These are phyloP conservation scores for Cairina moschata DNA, from an alignment of 2,113 vertebrate species.

Conservation along the genomic window DNA sequence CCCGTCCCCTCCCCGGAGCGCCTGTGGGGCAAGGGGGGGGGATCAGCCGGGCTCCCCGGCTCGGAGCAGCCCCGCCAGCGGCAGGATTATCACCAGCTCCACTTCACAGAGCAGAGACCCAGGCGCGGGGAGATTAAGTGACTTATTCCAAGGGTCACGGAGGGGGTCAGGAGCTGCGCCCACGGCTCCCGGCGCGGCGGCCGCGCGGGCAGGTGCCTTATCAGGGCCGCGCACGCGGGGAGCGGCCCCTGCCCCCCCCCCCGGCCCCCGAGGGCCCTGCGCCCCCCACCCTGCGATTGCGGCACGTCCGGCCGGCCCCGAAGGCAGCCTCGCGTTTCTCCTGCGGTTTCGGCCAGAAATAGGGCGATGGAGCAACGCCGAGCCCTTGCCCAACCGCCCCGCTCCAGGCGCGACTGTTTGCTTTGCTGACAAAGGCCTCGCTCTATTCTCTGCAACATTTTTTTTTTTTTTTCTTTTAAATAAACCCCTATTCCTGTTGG, in stretches of 20 bases:
- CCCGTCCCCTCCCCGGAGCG: fast-evolving
- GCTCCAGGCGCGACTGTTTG: background rate
- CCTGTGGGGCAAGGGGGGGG: fast-evolving
- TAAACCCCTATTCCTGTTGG: constrained; percentile 41
- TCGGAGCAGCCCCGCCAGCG: background rate
- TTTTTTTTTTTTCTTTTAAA: constrained; percentile 45
- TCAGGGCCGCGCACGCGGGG: background rate
- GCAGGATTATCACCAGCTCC: background rate
- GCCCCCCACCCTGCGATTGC: background rate
- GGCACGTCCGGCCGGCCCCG: background rate
- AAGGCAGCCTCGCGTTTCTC: background rate
- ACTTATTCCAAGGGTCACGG: background rate
- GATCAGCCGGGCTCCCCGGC: background rate
- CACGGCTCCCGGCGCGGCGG: background rate
- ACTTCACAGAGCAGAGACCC: background rate
- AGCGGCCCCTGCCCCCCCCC: background rate
- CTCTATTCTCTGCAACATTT: background rate
- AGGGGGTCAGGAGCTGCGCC: background rate
- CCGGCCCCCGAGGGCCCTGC: background rate
- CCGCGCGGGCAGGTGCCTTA: background rate
- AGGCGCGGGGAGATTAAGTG: background rate
- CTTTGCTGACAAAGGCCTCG: constrained; percentile 56
- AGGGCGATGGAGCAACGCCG: constrained; percentile 43
- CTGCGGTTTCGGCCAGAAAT: constrained; percentile 54
- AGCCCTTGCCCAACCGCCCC: constrained; percentile 28